Evolutionary conservation across 2,888 invertebrate species (phyloP), one percentile per base, ranked within the genome.

Genomic region (Carterocephalus palaemon): DNA sequence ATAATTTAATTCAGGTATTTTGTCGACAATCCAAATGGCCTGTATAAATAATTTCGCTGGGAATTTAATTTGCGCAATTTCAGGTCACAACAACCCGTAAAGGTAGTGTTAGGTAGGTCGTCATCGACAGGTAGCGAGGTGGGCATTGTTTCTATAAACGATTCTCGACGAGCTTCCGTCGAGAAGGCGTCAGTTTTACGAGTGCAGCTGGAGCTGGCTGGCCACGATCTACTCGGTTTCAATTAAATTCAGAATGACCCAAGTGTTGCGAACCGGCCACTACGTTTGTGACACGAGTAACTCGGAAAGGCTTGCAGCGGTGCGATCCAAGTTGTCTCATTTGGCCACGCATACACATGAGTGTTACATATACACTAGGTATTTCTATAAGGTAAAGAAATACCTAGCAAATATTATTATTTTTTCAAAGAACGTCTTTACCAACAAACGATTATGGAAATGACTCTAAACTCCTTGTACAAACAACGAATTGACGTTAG

Each of bases 101-200:
- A 54, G 52, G 48, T 47, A 51, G 46, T 50, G 49, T 48, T 26
- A 19, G 32, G 22, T 26, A 19, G 32, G 22, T 37, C 42, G 42
- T 42, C 42, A 51, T 47, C 24, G 34, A 49, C 37, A 52, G 60
- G 60, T 57, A 60, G 54, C 40, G 52, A 48, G 59, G 59, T 49
- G 57, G 31, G 60, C 56, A 64, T 73, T 70, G 70, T 70, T 68
- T 65, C 65, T 60, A 53, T 64, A 65, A 70, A 64, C 62, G 62
- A 49, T 61, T 52, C 61, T 56, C 57, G 41, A 57, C 54, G 47
- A 57, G 54, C 54, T 56, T 63, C 61, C 56, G 48, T 40, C 48
- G 50, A 46, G 42, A 43, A 43, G 36, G 47, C 53, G 63, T 62
- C 62, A 60, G 61, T 64, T 62, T 67, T 64, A 67, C 57, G 62